Evolutionary conservation across 2,888 invertebrate species (phyloP).

Genomic region (Folsomia candida): DNA sequence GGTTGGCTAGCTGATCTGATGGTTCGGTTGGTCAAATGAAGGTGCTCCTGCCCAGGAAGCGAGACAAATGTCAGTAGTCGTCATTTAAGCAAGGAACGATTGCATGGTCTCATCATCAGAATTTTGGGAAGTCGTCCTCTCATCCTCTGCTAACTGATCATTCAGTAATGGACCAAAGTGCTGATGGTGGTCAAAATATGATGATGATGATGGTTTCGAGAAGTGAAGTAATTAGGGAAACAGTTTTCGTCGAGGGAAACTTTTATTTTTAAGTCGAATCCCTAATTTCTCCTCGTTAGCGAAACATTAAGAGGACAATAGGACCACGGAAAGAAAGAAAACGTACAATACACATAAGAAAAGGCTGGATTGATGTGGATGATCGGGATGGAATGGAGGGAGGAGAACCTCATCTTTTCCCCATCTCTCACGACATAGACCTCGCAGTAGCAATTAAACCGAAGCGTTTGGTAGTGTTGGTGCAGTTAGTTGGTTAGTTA

Average conservation of each 20-base stretch:
- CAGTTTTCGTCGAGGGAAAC: not conserved
- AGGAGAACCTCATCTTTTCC: not conserved
- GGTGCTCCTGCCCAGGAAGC: not conserved
- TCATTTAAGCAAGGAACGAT: not conserved
- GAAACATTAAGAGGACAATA: slow-evolving; percentile 10
- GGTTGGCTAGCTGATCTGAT: too few species aligned
- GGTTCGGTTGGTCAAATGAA: not conserved
- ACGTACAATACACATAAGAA: too few species aligned
- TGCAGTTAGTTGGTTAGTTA: too few species aligned
- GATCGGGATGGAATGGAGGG: too few species aligned
- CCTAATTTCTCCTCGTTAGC: slow-evolving; percentile 16
- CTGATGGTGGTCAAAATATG: too few species aligned
- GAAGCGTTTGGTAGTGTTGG: not conserved
- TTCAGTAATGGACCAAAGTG: too few species aligned
- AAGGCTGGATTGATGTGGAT: too few species aligned
- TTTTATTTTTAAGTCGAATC: not conserved
- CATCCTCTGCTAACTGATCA: too few species aligned
- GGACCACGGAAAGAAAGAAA: too few species aligned
- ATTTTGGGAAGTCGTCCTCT: not conserved
- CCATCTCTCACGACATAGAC: not conserved
- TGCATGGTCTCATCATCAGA: not conserved
- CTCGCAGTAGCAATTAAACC: not conserved
- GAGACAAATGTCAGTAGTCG: slow-evolving; percentile 8
- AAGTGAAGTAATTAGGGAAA: not conserved
- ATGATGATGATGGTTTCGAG: not conserved